Base-by-base conservation (phyloP, 1,140 invertebrate genomes). In the Penaeus japonicus region DNA sequence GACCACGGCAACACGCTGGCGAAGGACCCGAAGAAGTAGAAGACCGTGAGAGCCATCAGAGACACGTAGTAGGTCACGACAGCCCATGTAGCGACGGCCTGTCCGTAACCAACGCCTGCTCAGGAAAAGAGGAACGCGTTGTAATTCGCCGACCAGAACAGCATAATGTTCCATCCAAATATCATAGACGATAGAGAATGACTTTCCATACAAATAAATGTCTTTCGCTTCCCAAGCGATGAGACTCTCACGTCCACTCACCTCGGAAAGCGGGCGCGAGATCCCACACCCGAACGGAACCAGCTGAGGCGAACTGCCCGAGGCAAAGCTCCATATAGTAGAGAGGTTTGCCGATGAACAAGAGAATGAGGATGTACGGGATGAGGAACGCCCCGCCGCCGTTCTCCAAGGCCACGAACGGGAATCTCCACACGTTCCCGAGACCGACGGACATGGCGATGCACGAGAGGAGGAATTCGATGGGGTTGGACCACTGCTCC, bases 11-110 rank as follows among this genome's bases (percentile, higher is more conserved):
- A 91, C 89, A 94, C 94, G 86, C 92, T 94, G 57, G 93, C 93
- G 85, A 91, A 91, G 90, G 96, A 96, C 35, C 95, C 95, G 89
- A 95, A 95, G 94, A 97, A 95, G 92, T 97, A 97, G 92, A 96
- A 96, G 57, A 97, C 94, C 65, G 96, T 96, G 96, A 96, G 96
- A 70, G 95, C 96, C 93, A 93, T 93, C 10, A 93, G 82, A 20
- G 92, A 91, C 59, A 92, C 92, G 84, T 93, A 93, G 88, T 93
- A 93, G 10, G 92, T 92, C n/a, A 92, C 89, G 0, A 93, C 91
- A 30, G 91, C 91, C 27, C 91, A 91, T 22, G 92, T 92, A 5
- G 91, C 91, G 30, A 93, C 84, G 18, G 92, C 89, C 80, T 93
- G 92, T 4, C 92, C 93, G 84, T 92, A 93, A 12, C 93, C 93